A percentile compares a stretch with the other conserved stretches of the same genome.
phyloP scores from a whole-genome alignment of 2,888 invertebrate species.

The Xestia ashworthii region DNA sequence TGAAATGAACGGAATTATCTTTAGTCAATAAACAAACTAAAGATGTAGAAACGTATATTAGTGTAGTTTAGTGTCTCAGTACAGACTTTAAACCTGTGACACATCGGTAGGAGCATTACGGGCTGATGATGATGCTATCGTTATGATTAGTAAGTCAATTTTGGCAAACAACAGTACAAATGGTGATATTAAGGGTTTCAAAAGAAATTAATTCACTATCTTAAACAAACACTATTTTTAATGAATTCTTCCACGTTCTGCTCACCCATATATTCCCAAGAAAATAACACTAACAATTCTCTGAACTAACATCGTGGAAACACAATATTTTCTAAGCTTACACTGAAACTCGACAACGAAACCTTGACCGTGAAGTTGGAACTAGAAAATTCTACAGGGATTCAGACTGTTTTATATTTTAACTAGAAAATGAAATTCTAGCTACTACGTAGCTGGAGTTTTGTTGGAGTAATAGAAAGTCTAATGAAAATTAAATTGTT shows the following conservation, averaged over 20 bases:
- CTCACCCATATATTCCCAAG: neutral
- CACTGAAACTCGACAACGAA: neutral
- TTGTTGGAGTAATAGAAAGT: conserved; percentile 25
- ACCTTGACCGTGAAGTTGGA: conserved; percentile 46
- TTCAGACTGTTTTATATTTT: conserved; percentile 33
- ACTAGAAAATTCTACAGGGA: conserved; percentile 38
- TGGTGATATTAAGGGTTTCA: neutral
- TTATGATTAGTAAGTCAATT: neutral
- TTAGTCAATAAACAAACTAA: neutral
- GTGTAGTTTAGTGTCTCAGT: too few relatives aligned
- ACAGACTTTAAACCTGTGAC: too few relatives aligned
- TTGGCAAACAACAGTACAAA: neutral
- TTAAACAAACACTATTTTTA: neutral
- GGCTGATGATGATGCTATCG: neutral
- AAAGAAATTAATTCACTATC: neutral
- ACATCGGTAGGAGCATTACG: too few relatives aligned
- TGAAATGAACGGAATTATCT: neutral
- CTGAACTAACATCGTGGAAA: conserved; percentile 12
- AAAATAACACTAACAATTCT: conserved; percentile 9
- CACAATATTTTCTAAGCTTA: conserved; percentile 18
- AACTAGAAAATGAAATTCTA: conserved; percentile 40
- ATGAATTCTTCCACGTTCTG: neutral
- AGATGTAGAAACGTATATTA: too few relatives aligned
- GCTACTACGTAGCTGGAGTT: neutral
- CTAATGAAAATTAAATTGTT: conserved; percentile 21